Evolutionary conservation across 2,113 vertebrate genomes (phyloP).

Genomic region (Stictonetta naevosa): DNA sequence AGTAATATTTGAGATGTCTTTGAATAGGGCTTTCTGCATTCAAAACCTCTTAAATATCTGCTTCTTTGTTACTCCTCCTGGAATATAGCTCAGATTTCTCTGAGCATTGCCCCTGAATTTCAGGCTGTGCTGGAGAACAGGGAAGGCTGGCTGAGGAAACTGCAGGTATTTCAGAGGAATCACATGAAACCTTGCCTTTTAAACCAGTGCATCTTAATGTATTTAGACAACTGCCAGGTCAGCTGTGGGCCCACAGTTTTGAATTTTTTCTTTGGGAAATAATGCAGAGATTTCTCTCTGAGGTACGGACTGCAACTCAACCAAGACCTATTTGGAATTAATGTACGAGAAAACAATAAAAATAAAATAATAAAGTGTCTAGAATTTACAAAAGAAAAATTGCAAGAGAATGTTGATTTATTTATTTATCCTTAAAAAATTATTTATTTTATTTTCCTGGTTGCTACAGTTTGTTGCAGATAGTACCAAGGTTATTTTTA

Average conservation of each 20-base stretch:
- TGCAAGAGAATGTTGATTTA: background rate
- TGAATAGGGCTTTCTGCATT: background rate
- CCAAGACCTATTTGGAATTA: background rate
- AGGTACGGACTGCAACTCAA: background rate
- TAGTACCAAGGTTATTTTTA: background rate
- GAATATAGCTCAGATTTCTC: background rate
- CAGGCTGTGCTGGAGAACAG: background rate
- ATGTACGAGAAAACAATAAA: background rate
- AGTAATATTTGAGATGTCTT: slow-evolving; percentile 15
- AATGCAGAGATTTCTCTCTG: background rate
- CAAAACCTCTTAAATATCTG: slow-evolving; percentile 1
- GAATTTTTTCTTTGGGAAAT: background rate
- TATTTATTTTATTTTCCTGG: background rate
- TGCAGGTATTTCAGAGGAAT: background rate
- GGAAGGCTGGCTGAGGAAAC: background rate
- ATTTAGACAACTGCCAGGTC: background rate
- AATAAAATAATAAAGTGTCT: background rate
- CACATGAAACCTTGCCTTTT: background rate
- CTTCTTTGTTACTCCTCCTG: background rate
- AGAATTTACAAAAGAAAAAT: background rate
- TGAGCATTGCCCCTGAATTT: background rate
- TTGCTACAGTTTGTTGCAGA: background rate
- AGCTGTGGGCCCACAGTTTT: background rate
- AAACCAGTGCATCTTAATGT: background rate
- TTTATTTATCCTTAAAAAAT: background rate